A percentile compares a stretch with the other conserved stretches of the same genome.
phyloP scores from a whole-genome alignment of 2,797 vertebrate genomes.

The Pipistrellus pipistrellus region DNA sequence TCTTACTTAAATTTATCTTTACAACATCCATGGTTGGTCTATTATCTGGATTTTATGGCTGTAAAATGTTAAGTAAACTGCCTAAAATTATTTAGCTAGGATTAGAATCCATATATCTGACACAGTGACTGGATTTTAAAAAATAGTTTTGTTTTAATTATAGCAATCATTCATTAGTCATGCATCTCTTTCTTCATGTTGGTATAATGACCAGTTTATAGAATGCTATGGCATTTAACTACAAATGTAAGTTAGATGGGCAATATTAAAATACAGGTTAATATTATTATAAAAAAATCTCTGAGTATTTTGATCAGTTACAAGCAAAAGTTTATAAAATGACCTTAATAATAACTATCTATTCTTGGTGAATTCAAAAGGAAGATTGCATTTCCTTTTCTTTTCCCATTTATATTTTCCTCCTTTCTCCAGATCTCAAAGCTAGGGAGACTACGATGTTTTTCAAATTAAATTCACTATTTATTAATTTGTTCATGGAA shows the following conservation, averaged over 20 bases:
- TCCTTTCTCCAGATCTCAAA: background rate
- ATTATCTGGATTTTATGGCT: background rate
- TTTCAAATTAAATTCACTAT: constrained; percentile 20
- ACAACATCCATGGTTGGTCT: background rate
- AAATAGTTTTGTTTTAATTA: background rate
- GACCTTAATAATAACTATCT: background rate
- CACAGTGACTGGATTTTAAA: background rate
- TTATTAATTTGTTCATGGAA: constrained; percentile 2
- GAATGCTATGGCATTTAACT: background rate
- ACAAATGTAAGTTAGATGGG: background rate
- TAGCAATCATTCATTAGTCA: background rate
- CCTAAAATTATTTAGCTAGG: background rate
- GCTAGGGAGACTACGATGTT: background rate
- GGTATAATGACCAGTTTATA: background rate
- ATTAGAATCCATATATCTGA: background rate
- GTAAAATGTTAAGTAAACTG: background rate
- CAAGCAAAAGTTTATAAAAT: background rate
- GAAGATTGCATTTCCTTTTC: background rate
- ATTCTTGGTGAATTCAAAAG: background rate
- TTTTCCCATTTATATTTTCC: background rate
- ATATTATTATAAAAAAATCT: background rate
- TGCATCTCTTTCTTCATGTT: background rate
- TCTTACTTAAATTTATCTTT: background rate
- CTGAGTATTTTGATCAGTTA: background rate
- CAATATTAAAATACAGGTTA: background rate